These are phyloP conservation scores for Chaitophorus viminalis DNA, from an alignment of 2,888 invertebrate genomes.

Conservation along the genomic window DNA sequence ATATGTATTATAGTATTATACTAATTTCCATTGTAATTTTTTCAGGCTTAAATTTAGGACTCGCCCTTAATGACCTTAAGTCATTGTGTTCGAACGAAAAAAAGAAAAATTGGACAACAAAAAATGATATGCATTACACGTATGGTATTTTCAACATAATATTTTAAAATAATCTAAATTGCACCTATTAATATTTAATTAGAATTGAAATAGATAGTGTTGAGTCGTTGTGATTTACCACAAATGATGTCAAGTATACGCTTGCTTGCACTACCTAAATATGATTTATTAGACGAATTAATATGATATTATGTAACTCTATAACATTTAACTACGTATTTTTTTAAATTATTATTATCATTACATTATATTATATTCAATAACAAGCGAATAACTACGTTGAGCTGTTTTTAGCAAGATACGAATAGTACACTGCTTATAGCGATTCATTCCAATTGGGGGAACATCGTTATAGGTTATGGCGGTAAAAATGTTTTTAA, in stretches of 20 bases:
- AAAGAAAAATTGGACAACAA: background rate
- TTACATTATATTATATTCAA: too few species aligned
- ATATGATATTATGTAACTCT: too few species aligned
- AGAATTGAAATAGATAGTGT: background rate
- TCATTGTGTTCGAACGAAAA: background rate
- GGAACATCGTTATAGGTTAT: too few species aligned
- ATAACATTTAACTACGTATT: background rate
- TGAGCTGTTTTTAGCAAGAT: too few species aligned
- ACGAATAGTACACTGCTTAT: too few species aligned
- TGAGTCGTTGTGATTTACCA: background rate
- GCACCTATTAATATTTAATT: constrained; percentile 18
- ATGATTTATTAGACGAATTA: background rate
- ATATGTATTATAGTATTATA: too few species aligned
- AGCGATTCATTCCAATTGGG: too few species aligned
- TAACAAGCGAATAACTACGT: too few species aligned
- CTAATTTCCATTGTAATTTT: constrained; percentile 5
- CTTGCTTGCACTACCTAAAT: constrained; percentile 6
- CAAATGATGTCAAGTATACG: constrained; percentile 1
- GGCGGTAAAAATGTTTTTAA: too few species aligned
- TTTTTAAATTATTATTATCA: background rate
- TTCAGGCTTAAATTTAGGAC: background rate
- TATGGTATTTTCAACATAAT: background rate
- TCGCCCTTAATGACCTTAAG: constrained; percentile 7
- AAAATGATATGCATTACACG: background rate
- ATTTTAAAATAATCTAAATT: constrained; percentile 18